Conservation (phyloP, 2,888 invertebrate species). For the Stenodema calcarata region DNA sequence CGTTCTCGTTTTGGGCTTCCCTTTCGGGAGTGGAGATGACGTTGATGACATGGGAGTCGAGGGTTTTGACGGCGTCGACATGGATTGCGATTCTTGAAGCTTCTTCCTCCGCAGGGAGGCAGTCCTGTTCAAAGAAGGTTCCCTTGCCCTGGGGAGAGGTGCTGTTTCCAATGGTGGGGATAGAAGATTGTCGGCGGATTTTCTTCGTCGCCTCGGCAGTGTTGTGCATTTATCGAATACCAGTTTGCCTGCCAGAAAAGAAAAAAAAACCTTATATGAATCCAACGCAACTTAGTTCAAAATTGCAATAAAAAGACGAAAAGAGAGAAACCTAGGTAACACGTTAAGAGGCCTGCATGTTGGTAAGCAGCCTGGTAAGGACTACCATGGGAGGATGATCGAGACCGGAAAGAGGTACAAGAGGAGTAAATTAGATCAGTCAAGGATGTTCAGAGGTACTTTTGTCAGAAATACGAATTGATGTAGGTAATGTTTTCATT, state of each 20-base stretch:
- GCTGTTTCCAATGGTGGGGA: constrained; percentile 22
- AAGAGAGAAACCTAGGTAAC: no score
- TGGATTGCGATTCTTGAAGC: constrained; percentile 49
- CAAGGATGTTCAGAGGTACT: no score
- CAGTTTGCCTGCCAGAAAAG: constrained; percentile 59
- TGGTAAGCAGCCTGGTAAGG: no score
- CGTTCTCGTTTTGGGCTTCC: constrained; percentile 64
- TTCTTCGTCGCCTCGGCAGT: constrained; percentile 74
- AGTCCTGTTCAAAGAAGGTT: constrained; percentile 59
- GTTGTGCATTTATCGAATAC: constrained; percentile 79
- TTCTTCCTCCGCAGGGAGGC: constrained; percentile 59
- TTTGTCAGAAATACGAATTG: no score
- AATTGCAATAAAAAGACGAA: no score
- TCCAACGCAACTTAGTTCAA: no score
- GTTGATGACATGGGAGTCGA: constrained; percentile 64
- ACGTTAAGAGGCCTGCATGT: no score
- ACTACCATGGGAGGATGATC: no score
- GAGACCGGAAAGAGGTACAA: no score
- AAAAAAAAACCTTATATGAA: no score
- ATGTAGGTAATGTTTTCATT: no score
- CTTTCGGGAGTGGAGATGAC: constrained; percentile 15
- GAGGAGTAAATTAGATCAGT: no score
- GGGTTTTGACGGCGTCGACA: constrained; percentile 60
- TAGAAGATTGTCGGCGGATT: constrained; percentile 65
- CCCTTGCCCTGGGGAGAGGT: constrained; percentile 53